Conservation (phyloP, 2,888 invertebrate genomes). For the Drosophila conformis region DNA sequence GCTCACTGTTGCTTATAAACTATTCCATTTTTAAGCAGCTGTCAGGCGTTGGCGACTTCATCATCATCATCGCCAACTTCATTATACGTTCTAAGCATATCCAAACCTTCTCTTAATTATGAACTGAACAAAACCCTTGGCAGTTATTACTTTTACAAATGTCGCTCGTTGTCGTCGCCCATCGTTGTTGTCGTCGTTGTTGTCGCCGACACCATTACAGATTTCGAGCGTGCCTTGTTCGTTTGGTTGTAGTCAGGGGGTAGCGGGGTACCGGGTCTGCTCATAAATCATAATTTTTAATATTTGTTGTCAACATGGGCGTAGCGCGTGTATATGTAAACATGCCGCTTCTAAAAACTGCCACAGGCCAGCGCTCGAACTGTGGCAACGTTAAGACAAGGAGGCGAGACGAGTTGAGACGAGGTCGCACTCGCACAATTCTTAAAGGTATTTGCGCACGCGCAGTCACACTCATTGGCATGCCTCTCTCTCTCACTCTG, state of each 20-base stretch:
- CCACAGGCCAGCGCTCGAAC: conserved; percentile 20
- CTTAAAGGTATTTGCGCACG: conserved; percentile 81
- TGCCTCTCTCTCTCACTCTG: conserved; percentile 5
- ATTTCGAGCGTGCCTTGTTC: conserved; percentile 58
- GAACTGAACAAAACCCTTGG: conserved; percentile 55
- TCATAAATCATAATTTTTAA: conserved; percentile 83
- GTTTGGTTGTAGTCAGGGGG: conserved; percentile 1
- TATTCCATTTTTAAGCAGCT: conserved; percentile 50
- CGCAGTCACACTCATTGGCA: conserved; percentile 73
- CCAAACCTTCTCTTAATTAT: conserved; percentile 73
- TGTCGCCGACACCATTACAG: conserved; percentile 66
- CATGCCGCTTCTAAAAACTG: conserved; percentile 59
- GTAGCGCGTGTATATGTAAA: conserved; percentile 73
- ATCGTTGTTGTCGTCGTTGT: conserved; percentile 31
- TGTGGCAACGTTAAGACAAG: conserved; percentile 33
- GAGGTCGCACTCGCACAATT: conserved; percentile 46
- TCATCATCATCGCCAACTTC: conserved; percentile 13
- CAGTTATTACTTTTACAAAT: conserved; percentile 66
- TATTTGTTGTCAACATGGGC: conserved; percentile 82
- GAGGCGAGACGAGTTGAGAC: conserved; percentile 3
- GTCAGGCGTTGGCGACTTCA: conserved; percentile 20
- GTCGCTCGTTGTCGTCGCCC: conserved; percentile 55
- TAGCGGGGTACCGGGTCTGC: conserved; percentile 19
- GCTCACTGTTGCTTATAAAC: neutral
- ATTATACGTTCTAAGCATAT: conserved; percentile 5